Evolutionary conservation across 2,888 invertebrate species (phyloP), one percentile per base, ranked within the genome.

Genomic region (Scaeva pyrastri): DNA sequence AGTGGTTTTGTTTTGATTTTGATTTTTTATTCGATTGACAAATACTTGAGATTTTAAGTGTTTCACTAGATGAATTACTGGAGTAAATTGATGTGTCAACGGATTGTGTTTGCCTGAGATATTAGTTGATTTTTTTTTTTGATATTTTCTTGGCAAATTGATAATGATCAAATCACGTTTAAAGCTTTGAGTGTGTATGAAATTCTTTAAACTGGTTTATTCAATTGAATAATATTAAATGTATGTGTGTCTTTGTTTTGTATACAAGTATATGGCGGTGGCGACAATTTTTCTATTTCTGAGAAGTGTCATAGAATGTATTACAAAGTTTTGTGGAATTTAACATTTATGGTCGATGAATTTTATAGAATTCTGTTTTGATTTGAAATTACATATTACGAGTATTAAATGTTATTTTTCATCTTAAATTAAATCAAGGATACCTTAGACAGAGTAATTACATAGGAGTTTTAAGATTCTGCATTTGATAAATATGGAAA

Each of bases 1-100:
- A 83, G 83, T 83, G 79, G 64, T 62, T 83, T 82, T 72, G 21
- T 48, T 68, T 68, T 66, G 41, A 58, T 58, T 45, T 60, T 48
- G 3, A 16, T 36, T n/a, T 56, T 66, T 12, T 45, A 66, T 66
- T 7, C 48, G 68, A 43, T 79, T 79, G 83, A 79, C 83, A 83
- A 83, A 83, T 79, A 70, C 50, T 70, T 74, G 70, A 78, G 79
- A 73, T 50, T 73, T 66, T 50, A 68, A 78, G 74, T 62, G 80
- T 80, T 80, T 80, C 52, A 70, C 60, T 60, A 43, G 83, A 70
- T 55, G 78, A 72, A 73, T 41, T 60, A 48, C 45, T 58, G 55
- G 73, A 83, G 73, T 73, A 74, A 70, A 75, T 84, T 71, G 75
- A 80, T 75, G 75, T 80, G 80, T 76, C 75, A 75, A 80, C 72